A percentile compares a stretch with the other conserved stretches of the same genome.
These are phyloP conservation scores for Sarcophaga subvicina DNA, from an alignment of 2,888 invertebrate genomes.

Conservation along the genomic window DNA sequence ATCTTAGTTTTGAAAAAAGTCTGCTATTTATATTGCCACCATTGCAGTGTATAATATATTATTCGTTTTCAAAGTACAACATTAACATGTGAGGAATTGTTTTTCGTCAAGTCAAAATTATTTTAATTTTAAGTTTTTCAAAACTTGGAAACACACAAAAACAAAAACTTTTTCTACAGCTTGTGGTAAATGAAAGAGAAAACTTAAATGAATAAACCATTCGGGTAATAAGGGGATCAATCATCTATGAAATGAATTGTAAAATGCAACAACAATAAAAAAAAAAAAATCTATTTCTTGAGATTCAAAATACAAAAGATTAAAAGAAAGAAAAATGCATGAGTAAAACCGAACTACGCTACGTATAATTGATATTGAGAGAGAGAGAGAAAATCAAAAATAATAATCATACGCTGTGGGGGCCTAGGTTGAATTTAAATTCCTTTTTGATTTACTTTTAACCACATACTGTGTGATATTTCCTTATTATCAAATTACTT, in stretches of 20 bases:
- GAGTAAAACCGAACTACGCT: background rate
- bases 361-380: background rate
- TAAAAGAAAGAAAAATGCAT: too few relatives aligned
- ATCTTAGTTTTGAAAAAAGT: too few relatives aligned
- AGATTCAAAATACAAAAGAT: background rate
- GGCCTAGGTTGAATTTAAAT: background rate
- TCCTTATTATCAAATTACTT: too few relatives aligned
- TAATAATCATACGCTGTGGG: background rate
- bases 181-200: constrained; percentile 7
- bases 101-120: constrained; percentile 24
- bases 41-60: background rate
- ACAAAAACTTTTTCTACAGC: background rate
- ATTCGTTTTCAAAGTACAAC: background rate
- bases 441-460: constrained; percentile 10
- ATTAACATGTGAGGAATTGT: constrained; percentile 11
- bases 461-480: background rate
- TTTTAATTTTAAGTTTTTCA: constrained; percentile 46
- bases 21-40: background rate
- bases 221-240: background rate
- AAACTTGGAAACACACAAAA: background rate
- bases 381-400: background rate
- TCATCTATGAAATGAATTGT: background rate
- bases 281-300: background rate
- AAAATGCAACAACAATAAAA: background rate
- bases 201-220: background rate